Percentiles rank a stretch among this genome's conserved stretches.
These are phyloP conservation scores for western clawed frog (Xenopus tropicalis) DNA, from an alignment of 2,113 vertebrate species.

Conservation along the genomic window DNA sequence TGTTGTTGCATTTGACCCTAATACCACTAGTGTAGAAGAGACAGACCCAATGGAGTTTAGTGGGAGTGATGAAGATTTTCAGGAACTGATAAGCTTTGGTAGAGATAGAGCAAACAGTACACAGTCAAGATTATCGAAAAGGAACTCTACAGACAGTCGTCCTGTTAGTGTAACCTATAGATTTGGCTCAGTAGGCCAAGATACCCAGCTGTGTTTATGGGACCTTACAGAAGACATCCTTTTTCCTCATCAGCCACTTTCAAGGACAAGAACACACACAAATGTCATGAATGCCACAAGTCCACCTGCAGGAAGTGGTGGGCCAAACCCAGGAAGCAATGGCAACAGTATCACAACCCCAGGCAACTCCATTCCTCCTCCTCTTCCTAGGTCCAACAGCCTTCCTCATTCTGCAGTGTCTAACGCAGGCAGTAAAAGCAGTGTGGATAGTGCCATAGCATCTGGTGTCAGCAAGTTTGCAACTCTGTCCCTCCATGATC, in stretches of 20 bases:
- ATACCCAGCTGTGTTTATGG: constrained; percentile 96
- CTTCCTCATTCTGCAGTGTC: constrained; percentile 88
- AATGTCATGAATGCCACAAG: constrained; percentile 96
- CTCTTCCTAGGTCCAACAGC: constrained; percentile 95
- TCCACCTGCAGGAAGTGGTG: constrained; percentile 69
- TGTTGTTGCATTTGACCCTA: constrained; percentile 94
- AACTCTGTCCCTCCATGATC: constrained; percentile 91
- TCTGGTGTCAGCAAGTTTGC: constrained; percentile 95
- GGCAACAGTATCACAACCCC: constrained; percentile 71
- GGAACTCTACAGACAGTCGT: constrained; percentile 94
- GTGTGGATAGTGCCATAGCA: constrained; percentile 83
- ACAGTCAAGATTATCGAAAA: constrained; percentile 90
- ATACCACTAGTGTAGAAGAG: constrained; percentile 94
- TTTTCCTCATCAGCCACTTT: constrained; percentile 94
- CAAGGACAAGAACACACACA: constrained; percentile 94
- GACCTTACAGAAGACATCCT: constrained; percentile 98
- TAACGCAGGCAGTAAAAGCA: constrained; percentile 82
- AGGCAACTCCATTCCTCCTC: constrained; percentile 75
- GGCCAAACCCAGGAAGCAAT: constrained; percentile 66
- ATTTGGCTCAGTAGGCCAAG: constrained; percentile 96
- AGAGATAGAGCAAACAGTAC: constrained; percentile 90
- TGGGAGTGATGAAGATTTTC: constrained; percentile 95
- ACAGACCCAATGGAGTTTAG: constrained; percentile 91
- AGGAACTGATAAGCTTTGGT: constrained; percentile 85
- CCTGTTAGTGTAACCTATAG: constrained; percentile 94